phyloP scores from a whole-genome alignment of 2,888 invertebrate species.

The Caenorhabditis sulstoni region DNA sequence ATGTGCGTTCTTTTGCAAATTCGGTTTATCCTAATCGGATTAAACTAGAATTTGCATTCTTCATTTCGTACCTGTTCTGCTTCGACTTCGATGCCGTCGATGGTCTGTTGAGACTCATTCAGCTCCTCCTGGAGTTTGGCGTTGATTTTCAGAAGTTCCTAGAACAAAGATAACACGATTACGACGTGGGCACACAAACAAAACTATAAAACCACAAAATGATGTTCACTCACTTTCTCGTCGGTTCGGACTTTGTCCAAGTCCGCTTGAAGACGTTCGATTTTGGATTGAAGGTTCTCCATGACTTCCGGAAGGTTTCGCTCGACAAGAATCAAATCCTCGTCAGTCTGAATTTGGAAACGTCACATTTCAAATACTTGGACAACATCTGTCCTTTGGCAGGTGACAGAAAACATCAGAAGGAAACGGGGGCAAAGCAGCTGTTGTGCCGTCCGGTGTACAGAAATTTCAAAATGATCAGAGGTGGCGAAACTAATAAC shows the following conservation, averaged over 20 bases:
- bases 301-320: conserved; percentile 33
- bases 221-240: conserved; percentile 26
- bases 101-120: conserved; percentile 61
- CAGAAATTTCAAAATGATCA: conserved; percentile 27
- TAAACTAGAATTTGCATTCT: no score
- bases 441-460: conserved; percentile 13
- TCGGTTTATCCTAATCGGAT: not conserved
- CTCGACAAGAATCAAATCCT: conserved; percentile 49
- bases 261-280: conserved; percentile 35
- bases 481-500: conserved; percentile 53
- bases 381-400: not conserved
- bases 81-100: conserved; percentile 68
- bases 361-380: conserved; percentile 14
- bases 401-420: not conserved
- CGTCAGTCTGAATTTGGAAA: conserved; percentile 45
- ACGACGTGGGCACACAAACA: not conserved
- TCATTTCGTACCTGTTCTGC: conserved; percentile 65
- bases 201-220: not conserved
- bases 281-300: conserved; percentile 53
- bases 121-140: conserved; percentile 49
- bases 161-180: not conserved
- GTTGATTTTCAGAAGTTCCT: conserved; percentile 46
- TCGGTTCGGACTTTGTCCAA: conserved; percentile 22
- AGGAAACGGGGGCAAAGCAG: not conserved
- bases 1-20: not conserved